These are phyloP conservation scores for Pseudomyrmex concolor DNA, from an alignment of 1,140 invertebrate genomes.

Conservation along the genomic window DNA sequence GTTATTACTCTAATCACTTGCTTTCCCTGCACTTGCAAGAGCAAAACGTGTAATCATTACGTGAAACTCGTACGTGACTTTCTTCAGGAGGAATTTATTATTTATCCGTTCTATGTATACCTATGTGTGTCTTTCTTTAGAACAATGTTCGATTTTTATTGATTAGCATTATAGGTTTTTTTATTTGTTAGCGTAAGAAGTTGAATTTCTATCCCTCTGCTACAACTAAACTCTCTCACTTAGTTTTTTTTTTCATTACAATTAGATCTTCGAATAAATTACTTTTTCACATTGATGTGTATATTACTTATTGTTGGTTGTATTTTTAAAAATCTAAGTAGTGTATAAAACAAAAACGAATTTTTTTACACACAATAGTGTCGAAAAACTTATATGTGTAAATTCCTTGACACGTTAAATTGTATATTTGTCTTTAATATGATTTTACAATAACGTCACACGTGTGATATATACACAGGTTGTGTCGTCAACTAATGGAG, in stretches of 20 bases:
- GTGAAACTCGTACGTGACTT: slow-evolving; percentile 2
- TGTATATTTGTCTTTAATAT: background rate
- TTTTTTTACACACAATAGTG: slow-evolving; percentile 19
- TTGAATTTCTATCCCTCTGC: slow-evolving; percentile 14
- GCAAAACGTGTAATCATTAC: slow-evolving; percentile 21
- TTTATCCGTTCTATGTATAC: too few relatives aligned
- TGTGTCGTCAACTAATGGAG: slow-evolving; percentile 98
- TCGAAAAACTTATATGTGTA: background rate
- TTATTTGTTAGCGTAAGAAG: background rate
- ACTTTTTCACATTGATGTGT: background rate
- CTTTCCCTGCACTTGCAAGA: slow-evolving; percentile 38
- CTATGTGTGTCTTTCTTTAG: background rate
- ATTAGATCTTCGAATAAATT: slow-evolving; percentile 44
- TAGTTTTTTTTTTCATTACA: slow-evolving; percentile 17
- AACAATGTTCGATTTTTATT: slow-evolving; percentile 41
- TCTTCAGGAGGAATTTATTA: slow-evolving; percentile 31
- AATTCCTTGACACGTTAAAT: slow-evolving; percentile 9
- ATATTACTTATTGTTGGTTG: slow-evolving; percentile 30
- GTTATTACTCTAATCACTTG: slow-evolving; percentile 35
- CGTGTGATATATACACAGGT: slow-evolving; percentile 88
- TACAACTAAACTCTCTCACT: slow-evolving; percentile 21
- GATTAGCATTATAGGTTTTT: background rate
- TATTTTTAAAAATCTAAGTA: background rate
- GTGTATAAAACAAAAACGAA: background rate
- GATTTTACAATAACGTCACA: background rate